Conservation (phyloP, 2,888 invertebrate genomes). For the Drosophila nigritarsus region DNA sequence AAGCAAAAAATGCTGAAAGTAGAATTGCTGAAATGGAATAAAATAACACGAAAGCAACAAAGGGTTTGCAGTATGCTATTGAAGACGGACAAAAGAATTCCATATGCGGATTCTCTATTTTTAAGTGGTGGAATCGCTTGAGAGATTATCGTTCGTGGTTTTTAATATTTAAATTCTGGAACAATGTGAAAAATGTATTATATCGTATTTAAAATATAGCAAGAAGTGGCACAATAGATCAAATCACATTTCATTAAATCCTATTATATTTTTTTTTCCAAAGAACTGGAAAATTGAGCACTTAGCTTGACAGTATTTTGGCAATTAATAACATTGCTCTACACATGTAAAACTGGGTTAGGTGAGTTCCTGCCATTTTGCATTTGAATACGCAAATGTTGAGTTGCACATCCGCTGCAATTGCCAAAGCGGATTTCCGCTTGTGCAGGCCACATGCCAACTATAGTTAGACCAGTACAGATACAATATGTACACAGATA, state of each 20-base stretch:
- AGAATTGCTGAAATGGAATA: conserved; percentile 3
- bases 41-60: not conserved
- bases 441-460: conserved; percentile 38
- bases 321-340: not conserved
- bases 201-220: not conserved
- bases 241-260: not conserved
- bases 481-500: not conserved
- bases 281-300: not conserved
- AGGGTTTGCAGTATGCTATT: not conserved
- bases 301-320: not conserved
- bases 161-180: not conserved
- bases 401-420: conserved; percentile 39
- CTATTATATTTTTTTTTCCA: not conserved
- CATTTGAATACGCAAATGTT: conserved; percentile 18
- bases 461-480: not conserved
- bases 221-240: not conserved
- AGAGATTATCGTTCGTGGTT: not conserved
- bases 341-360: not conserved
- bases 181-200: not conserved
- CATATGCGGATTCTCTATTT: not conserved
- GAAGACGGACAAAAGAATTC: conserved; percentile 5
- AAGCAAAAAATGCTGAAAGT: conserved; percentile 2
- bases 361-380: not conserved
- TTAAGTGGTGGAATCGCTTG: not conserved
- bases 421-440: conserved; percentile 44